Percentiles rank a stretch among this genome's conserved stretches.
These are phyloP conservation scores for human (Homo sapiens) DNA, from an alignment of 2,113 vertebrate genomes.

Conservation along the genomic window GRCh38 chr11:36216001-36216500, in stretches of 20 bases:
- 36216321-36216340: neutral
- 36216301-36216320: neutral
- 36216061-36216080: neutral
- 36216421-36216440: neutral
- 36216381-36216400: neutral
- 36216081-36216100: neutral
- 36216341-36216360: neutral
- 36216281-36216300: neutral
- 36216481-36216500: neutral
- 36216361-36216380: neutral
- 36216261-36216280: neutral
- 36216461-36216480: neutral
- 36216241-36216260: neutral
- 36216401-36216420: neutral
- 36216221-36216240: neutral
- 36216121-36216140: neutral
- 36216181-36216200: neutral
- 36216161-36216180: neutral
- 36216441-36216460: neutral
- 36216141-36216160: rapidly evolving
- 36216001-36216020: slow-evolving; percentile 8
- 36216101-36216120: neutral
- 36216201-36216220: neutral
- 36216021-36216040: neutral
- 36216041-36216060: neutral